Percentiles rank a stretch among this genome's conserved stretches.
Evolutionary conservation across 2,797 vertebrate genomes (phyloP).

Genomic region (Etheostoma perlongum): DNA sequence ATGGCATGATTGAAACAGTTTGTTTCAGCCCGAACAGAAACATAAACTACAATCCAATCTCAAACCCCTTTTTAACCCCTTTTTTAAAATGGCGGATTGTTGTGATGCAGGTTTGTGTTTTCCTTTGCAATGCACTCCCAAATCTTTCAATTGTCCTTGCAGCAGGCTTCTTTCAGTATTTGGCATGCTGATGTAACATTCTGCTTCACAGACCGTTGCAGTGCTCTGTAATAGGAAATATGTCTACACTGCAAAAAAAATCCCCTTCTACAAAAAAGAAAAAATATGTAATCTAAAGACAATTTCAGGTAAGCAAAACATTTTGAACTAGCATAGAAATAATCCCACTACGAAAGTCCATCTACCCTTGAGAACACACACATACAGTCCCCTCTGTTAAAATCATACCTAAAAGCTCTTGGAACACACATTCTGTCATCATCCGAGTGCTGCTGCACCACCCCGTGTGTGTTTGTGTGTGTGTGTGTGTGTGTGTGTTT

Average conservation of each 20-base stretch:
- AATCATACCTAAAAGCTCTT: constrained; percentile 45
- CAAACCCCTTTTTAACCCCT: constrained; percentile 29
- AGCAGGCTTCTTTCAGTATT: constrained; percentile 67
- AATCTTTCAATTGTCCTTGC: constrained; percentile 58
- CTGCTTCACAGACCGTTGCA: constrained; percentile 46
- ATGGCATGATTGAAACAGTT: constrained; percentile 84
- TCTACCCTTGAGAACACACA: background rate
- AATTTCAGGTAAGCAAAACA: background rate
- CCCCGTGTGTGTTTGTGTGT: constrained; percentile 31
- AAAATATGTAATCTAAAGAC: too few species aligned
- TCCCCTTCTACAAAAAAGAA: background rate
- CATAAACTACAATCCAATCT: constrained; percentile 32
- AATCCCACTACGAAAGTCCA: background rate
- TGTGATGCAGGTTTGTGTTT: constrained; percentile 65
- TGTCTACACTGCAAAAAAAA: constrained; percentile 53
- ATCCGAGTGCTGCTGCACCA: constrained; percentile 39
- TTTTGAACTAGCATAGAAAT: background rate
- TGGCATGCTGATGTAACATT: constrained; percentile 73
- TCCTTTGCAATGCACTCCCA: constrained; percentile 63
- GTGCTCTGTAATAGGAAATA: constrained; percentile 34
- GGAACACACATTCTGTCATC: constrained; percentile 47
- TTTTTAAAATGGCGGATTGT: constrained; percentile 51
- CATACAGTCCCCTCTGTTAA: constrained; percentile 21
- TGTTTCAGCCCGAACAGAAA: constrained; percentile 32
- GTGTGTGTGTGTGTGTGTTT: constrained; percentile 28